Base-by-base conservation (phyloP, 2,888 invertebrate species). In the Nudaria mundana region DNA sequence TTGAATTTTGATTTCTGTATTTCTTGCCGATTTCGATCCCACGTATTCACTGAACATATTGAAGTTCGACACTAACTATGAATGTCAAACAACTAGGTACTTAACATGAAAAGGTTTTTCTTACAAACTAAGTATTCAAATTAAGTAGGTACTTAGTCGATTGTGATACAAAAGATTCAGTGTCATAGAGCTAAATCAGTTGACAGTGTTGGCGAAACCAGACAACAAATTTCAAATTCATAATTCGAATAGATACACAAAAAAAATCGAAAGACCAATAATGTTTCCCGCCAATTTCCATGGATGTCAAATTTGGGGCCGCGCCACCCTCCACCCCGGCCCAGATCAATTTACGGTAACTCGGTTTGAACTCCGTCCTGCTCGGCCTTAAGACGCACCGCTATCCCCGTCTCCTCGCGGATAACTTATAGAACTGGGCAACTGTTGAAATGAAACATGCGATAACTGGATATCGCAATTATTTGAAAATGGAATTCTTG, bases 341-440 rank as follows among this genome's bases (percentile, higher is more conserved):
- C 76, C 81, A 80, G 87, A 88, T 88, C 87, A 88, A 88, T 87
- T 88, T 84, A 81, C 85, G 85, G 85, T 85, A 85, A 82, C 85
- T 82, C 78, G 79, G 77, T 83, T 78, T 76, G 70, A 77, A 73
- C 66, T 71, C 81, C 79, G 74, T 90, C 90, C 79, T 85, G 72
- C 83, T 90, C 84, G 78, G 72, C 74, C 89, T 81, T 83, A 83
- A 84, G 81, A 81, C 80, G 76, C 66, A 63, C 65, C 56, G 71
- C 74, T 85, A 81, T 79, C 72, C 75, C 83, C 78, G 66, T 83
- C 79, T 82, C 83, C 72, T 66, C 71, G 71, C 75, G 79, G 81
- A 81, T 85, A 82, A 80, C 66, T 82, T 83, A 81, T 80, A 81
- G 80, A 81, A 80, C 76, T 70, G 72, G 64, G 57, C 69, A 67